Conservation (phyloP, 2,888 invertebrate species). For the Acanthosoma haemorrhoidale region DNA sequence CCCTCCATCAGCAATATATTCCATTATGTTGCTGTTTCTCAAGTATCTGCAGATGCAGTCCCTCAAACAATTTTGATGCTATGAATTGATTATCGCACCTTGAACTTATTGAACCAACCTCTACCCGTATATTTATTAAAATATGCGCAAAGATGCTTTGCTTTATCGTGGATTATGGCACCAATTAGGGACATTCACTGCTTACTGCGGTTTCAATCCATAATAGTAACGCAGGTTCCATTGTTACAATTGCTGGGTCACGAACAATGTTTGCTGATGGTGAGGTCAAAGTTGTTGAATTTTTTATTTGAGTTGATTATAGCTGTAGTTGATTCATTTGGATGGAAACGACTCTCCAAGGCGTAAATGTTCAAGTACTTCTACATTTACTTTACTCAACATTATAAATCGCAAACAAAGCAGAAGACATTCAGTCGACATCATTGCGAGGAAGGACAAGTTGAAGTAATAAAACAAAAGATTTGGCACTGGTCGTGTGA, state of each 20-base stretch:
- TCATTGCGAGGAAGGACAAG: background rate
- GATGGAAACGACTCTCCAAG: background rate
- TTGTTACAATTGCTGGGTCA: slow-evolving; percentile 27
- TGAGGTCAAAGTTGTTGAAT: background rate
- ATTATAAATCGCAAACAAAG: background rate
- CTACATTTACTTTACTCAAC: background rate
- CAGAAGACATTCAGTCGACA: background rate
- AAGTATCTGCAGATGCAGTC: slow-evolving; percentile 29
- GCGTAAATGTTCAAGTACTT: background rate
- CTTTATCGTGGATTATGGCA: no score
- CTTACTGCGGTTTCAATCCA: slow-evolving; percentile 26
- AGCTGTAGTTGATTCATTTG: background rate
- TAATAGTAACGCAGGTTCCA: slow-evolving; percentile 7
- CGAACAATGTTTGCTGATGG: slow-evolving; percentile 1
- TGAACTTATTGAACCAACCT: slow-evolving; percentile 38
- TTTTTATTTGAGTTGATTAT: background rate
- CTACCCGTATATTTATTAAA: no score
- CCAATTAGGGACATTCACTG: no score
- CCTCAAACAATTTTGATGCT: slow-evolving; percentile 33
- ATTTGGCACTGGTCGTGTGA: background rate
- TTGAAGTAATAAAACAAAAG: background rate
- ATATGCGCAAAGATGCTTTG: no score
- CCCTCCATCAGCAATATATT: background rate
- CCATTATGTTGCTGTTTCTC: slow-evolving; percentile 11
- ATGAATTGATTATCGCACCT: slow-evolving; percentile 30